These are phyloP conservation scores for Oscheius sp. DNA, from an alignment of 2,888 invertebrate species.

Conservation along the genomic window DNA sequence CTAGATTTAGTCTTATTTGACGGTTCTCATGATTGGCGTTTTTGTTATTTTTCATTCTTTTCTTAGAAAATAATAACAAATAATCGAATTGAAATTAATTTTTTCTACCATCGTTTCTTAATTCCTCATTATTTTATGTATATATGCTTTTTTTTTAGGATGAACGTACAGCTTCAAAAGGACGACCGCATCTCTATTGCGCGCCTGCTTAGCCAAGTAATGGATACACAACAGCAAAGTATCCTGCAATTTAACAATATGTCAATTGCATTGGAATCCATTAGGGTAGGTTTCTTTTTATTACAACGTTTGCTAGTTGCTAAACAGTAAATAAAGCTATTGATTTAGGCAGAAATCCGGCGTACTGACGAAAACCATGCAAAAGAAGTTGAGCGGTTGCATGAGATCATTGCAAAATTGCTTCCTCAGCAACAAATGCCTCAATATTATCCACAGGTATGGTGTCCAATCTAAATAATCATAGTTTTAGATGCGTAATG, in stretches of 20 bases:
- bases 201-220: background rate
- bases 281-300: background rate
- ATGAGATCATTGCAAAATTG: background rate
- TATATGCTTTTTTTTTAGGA: too few species aligned
- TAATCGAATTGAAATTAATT: too few species aligned
- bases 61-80: too few species aligned
- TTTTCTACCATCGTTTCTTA: too few species aligned
- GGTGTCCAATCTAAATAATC: background rate
- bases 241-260: background rate
- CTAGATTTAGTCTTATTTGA: too few species aligned
- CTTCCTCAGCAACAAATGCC: background rate
- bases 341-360: background rate
- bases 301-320: background rate
- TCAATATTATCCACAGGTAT: background rate
- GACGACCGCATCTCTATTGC: conserved; percentile 2
- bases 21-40: too few species aligned
- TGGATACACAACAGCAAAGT: background rate
- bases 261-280: background rate
- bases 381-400: background rate
- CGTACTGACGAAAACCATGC: conserved; percentile 4
- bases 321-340: background rate
- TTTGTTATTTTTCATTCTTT: too few species aligned
- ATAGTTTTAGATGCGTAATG: background rate
- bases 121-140: too few species aligned
- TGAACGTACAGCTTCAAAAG: background rate